These are phyloP conservation scores for Jaculus jaculus DNA, from an alignment of 2,113 vertebrate genomes.

Conservation along the genomic window DNA sequence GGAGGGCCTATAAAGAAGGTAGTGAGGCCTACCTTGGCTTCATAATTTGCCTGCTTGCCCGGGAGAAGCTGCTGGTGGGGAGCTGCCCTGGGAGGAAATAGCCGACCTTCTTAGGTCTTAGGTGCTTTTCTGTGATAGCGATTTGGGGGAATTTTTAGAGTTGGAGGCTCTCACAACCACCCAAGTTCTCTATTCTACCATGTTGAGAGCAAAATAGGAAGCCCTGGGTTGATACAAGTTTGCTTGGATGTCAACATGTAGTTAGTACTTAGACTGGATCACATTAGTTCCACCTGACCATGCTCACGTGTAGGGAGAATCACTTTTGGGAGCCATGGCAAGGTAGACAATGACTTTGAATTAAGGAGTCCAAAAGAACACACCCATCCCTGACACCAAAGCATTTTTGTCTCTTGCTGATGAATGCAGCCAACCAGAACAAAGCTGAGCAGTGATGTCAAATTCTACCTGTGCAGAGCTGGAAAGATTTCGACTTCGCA, in stretches of 20 bases:
- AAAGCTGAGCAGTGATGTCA: neutral
- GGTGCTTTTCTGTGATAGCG: neutral
- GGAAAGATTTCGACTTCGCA: neutral
- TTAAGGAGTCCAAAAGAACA: neutral
- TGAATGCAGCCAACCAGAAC: neutral
- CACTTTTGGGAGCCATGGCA: neutral
- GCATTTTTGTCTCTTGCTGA: neutral
- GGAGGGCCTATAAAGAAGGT: constrained; percentile 52
- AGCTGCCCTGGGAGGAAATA: constrained; percentile 25
- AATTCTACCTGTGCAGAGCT: neutral
- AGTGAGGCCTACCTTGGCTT: neutral
- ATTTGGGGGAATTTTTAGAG: neutral
- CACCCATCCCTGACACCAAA: neutral
- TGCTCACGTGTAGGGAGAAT: neutral
- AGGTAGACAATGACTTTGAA: neutral
- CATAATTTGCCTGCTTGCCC: constrained; percentile 55
- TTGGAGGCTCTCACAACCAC: neutral
- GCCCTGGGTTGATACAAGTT: neutral
- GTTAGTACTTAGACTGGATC: neutral
- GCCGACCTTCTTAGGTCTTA: neutral
- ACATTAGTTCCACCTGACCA: accelerated
- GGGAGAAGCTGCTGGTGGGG: neutral
- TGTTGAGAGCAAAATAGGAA: neutral
- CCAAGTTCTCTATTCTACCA: neutral
- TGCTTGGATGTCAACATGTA: neutral